Conservation (phyloP, 2,888 invertebrate species). For the Ectemnius continuus region DNA sequence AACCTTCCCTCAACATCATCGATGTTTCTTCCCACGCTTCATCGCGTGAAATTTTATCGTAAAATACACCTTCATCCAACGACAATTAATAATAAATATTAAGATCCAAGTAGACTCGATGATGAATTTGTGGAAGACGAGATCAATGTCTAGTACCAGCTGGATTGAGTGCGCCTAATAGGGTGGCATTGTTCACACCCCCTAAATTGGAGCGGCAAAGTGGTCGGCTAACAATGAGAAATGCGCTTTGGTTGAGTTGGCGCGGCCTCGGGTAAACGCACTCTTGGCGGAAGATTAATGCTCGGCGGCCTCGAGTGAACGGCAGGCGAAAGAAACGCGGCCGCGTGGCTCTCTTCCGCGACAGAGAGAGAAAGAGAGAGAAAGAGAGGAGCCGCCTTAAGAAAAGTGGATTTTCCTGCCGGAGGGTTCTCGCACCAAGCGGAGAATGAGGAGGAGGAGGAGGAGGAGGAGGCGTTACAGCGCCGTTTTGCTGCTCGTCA, state of each 20-base stretch:
- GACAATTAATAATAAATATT: not conserved
- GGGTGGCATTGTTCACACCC: too few relatives aligned
- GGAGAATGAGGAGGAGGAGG: conserved; percentile 8
- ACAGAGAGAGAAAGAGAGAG: not conserved
- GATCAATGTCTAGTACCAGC: too few relatives aligned
- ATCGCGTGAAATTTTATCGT: not conserved
- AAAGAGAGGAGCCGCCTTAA: conserved; percentile 17
- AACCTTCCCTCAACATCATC: not conserved
- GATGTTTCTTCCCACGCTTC: not conserved
- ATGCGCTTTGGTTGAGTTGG: conserved; percentile 52
- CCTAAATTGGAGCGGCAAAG: conserved; percentile 22
- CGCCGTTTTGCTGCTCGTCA: conserved; percentile 19
- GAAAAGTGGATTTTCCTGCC: conserved; percentile 36
- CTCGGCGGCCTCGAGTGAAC: conserved; percentile 30
- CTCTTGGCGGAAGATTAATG: conserved; percentile 63
- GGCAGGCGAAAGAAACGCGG: conserved; percentile 32
- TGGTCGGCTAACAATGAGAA: conserved; percentile 50
- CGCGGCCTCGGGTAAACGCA: conserved; percentile 54
- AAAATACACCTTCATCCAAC: not conserved
- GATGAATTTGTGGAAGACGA: too few relatives aligned
- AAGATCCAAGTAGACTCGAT: too few relatives aligned
- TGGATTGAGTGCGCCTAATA: too few relatives aligned
- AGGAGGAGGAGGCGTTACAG: conserved; percentile 10
- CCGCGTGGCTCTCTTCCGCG: conserved; percentile 46
- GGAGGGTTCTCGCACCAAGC: not conserved